Conservation (phyloP, 2,113 vertebrate species). For the Scomber japonicus region DNA sequence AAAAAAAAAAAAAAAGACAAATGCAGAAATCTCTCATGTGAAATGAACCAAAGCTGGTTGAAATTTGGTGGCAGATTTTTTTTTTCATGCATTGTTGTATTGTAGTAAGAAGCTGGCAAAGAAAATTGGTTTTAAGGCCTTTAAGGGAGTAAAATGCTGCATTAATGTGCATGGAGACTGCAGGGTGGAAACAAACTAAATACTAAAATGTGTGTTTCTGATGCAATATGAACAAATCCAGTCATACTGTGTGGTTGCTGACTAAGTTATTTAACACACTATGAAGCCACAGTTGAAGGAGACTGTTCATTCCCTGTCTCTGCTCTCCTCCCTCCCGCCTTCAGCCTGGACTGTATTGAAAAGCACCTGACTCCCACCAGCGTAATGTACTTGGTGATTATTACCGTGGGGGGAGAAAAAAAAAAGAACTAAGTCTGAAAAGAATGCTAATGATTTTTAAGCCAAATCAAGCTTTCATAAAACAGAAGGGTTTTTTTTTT, state of each 20-base stretch:
- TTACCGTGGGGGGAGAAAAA: conserved; percentile 1
- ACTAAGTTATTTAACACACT: conserved; percentile 9
- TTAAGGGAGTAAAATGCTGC: neutral
- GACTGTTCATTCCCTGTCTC: neutral
- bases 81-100: too few species aligned
- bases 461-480: conserved; percentile 77
- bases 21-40: too few species aligned
- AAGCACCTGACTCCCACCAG: conserved; percentile 76
- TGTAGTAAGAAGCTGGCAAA: neutral
- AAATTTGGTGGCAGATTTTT: too few species aligned
- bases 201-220: neutral
- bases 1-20: too few species aligned
- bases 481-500: conserved; percentile 17
- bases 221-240: neutral
- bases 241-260: neutral
- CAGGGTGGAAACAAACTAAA: neutral
- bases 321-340: neutral
- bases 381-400: conserved; percentile 53
- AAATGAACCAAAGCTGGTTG: too few species aligned
- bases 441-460: conserved; percentile 79
- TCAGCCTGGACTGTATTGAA: conserved; percentile 34
- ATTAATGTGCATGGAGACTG: neutral
- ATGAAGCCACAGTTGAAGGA: conserved; percentile 2
- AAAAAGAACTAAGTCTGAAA: conserved; percentile 68
- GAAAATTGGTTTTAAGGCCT: neutral